Evolutionary conservation across 2,797 vertebrate genomes (phyloP).

Genomic region (Gouania willdenowi): DNA sequence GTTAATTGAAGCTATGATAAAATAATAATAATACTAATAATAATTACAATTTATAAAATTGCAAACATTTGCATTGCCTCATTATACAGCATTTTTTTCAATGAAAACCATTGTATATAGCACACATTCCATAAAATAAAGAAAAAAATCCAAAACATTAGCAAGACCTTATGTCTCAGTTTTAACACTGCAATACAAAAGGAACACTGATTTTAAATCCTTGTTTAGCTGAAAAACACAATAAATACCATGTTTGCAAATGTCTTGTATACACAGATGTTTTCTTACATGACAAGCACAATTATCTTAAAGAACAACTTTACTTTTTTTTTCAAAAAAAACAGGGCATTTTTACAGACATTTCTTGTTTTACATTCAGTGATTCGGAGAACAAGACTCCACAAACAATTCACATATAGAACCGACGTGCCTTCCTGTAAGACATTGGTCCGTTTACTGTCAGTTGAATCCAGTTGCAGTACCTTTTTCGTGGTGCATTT

Average conservation of each 20-base stretch:
- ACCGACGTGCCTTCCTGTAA: conserved; percentile 24
- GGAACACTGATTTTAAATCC: conserved; percentile 62
- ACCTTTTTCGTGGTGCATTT: conserved; percentile 38
- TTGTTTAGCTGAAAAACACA: conserved; percentile 44
- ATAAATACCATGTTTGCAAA: conserved; percentile 55
- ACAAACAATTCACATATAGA: conserved; percentile 43
- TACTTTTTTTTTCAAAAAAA: conserved; percentile 33
- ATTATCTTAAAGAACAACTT: conserved; percentile 56
- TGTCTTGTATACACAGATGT: conserved; percentile 65
- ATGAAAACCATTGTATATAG: conserved; percentile 21
- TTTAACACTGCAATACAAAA: conserved; percentile 66
- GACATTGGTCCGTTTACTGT: conserved; percentile 36
- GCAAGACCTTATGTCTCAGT: conserved; percentile 39
- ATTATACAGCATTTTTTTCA: conserved; percentile 40
- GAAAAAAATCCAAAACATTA: conserved; percentile 29
- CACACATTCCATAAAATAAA: conserved; percentile 48
- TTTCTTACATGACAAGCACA: conserved; percentile 53
- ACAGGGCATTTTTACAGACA: conserved; percentile 63
- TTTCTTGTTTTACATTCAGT: conserved; percentile 75
- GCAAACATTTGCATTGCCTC: conserved; percentile 53
- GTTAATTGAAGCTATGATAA: conserved; percentile 59
- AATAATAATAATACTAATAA: conserved; percentile 30
- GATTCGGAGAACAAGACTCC: conserved; percentile 53
- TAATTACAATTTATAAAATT: conserved; percentile 60
- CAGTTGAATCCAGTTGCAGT: conserved; percentile 13